Evolutionary conservation across 2,113 vertebrate species (phyloP).

Genomic region (Lagenorhynchus albirostris): DNA sequence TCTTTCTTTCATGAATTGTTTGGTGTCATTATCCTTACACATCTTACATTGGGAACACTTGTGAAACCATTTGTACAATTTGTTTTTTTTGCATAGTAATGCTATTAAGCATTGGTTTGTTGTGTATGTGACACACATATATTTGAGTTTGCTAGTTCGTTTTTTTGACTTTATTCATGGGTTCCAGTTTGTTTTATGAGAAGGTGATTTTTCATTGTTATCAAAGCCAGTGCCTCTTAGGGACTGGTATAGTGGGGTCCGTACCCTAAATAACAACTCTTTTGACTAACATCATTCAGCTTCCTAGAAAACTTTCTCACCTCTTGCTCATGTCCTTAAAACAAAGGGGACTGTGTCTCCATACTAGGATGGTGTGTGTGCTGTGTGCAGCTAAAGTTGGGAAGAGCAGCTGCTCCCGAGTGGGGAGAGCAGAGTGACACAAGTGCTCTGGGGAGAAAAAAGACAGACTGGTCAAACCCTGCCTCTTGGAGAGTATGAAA

Average conservation of each 20-base stretch:
- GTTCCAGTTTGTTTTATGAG: neutral
- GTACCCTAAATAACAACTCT: neutral
- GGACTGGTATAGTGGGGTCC: neutral
- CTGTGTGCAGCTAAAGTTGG: rapidly evolving
- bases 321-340: rapidly evolving
- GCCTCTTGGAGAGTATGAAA: neutral
- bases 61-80: neutral
- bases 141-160: neutral
- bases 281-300: neutral
- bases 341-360: too few relatives aligned
- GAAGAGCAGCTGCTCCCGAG: neutral
- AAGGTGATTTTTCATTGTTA: neutral
- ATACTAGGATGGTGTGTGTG: rapidly evolving
- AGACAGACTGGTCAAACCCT: neutral
- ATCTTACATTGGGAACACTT: neutral
- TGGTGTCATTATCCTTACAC: neutral
- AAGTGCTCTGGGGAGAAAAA: neutral
- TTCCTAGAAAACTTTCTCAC: neutral
- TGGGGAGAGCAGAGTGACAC: too few relatives aligned
- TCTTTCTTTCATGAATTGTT: neutral
- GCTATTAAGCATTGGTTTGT: neutral
- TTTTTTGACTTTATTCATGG: neutral
- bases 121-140: too few relatives aligned
- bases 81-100: neutral
- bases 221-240: neutral